Evolutionary conservation across 2,797 vertebrate genomes (phyloP).

Genomic region (Ispidina picta): DNA sequence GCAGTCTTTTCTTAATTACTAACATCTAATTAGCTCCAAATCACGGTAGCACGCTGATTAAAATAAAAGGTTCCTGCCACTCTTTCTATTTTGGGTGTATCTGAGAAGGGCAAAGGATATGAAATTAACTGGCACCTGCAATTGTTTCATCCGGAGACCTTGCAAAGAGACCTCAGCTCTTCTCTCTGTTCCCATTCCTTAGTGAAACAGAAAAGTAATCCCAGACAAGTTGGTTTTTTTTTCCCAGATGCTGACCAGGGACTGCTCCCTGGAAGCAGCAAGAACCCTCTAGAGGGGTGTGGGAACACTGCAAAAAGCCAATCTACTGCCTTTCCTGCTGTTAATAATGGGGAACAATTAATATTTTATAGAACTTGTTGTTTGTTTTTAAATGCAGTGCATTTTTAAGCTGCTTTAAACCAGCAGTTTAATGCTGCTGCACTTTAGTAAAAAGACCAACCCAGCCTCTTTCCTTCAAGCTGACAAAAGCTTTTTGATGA

Average conservation of each 20-base stretch:
- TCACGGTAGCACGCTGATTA: background rate
- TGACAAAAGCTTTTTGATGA: slow-evolving; percentile 14
- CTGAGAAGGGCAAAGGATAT: background rate
- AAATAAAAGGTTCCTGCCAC: slow-evolving; percentile 9
- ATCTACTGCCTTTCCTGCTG: background rate
- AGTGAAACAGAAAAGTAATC: background rate
- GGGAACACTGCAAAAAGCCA: background rate
- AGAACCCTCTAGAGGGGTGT: background rate
- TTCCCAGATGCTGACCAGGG: background rate
- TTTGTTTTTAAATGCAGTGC: background rate
- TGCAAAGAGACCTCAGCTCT: background rate
- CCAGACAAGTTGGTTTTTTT: background rate
- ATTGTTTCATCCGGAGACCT: background rate
- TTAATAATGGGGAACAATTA: background rate
- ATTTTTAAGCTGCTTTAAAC: slow-evolving; percentile 14
- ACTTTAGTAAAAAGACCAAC: background rate
- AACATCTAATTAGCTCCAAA: slow-evolving; percentile 49
- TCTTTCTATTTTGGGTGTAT: slow-evolving; percentile 8
- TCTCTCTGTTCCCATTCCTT: background rate
- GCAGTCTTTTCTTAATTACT: slow-evolving; percentile 45
- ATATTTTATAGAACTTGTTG: background rate
- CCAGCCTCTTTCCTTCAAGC: background rate
- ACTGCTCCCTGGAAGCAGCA: background rate
- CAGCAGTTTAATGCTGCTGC: background rate
- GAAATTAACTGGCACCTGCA: slow-evolving; percentile 29